These are phyloP conservation scores for Cryptoprocta ferox DNA, from an alignment of 2,797 vertebrate genomes.

Conservation along the genomic window DNA sequence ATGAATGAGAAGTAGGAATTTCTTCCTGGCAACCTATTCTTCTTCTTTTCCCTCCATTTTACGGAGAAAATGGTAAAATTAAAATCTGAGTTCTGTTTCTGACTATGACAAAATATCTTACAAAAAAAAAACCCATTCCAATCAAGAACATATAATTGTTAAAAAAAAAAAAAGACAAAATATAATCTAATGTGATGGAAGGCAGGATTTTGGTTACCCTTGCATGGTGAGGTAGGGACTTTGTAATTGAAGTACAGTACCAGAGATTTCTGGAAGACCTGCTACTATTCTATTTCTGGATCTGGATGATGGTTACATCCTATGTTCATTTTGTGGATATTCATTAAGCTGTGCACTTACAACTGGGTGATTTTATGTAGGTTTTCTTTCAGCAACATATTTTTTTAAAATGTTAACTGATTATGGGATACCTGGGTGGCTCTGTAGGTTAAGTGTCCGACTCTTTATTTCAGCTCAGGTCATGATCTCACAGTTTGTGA, in stretches of 20 bases:
- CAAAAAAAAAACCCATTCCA: not conserved
- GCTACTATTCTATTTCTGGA: not conserved
- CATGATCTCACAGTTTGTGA: not conserved
- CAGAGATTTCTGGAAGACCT: not conserved
- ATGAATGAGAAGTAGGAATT: not conserved
- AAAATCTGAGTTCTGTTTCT: not conserved
- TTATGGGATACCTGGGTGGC: not conserved
- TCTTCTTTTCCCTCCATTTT: not conserved
- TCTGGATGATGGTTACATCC: not conserved
- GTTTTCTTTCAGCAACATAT: not conserved
- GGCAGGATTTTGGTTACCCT: not conserved
- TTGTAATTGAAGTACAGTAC: not conserved
- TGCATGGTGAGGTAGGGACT: fast-evolving
- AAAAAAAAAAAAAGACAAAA: not conserved
- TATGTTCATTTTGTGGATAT: constrained; percentile 3
- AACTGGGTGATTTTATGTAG: not conserved
- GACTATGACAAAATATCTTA: not conserved
- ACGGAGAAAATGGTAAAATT: not conserved
- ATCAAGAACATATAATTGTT: not conserved
- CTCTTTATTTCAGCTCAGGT: not conserved
- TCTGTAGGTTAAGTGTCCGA: not conserved
- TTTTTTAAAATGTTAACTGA: constrained; percentile 24
- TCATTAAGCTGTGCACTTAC: not conserved
- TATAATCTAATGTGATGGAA: not conserved
- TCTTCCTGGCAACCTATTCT: not conserved